These are phyloP conservation scores for Bradypodion pumilum DNA, from an alignment of 2,797 vertebrate genomes.

Conservation along the genomic window DNA sequence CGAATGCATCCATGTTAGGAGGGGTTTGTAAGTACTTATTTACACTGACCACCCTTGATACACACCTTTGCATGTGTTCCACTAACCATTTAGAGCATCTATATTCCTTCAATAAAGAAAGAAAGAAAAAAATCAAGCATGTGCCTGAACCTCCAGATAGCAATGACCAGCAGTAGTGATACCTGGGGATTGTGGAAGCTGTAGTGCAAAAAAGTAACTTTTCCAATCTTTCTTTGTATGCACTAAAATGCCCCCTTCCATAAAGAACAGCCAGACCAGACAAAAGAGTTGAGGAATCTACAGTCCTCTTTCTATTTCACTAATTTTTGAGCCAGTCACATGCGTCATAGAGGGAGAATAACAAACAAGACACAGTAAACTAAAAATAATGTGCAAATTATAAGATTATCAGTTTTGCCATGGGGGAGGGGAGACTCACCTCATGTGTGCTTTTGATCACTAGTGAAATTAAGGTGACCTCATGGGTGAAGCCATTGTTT, in stretches of 20 bases:
- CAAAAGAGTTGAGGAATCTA: background rate
- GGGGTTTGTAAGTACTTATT: background rate
- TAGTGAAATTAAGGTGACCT: slow-evolving; percentile 16
- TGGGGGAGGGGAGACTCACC: background rate
- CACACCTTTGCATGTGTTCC: background rate
- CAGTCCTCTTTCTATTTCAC: background rate
- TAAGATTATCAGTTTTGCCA: background rate
- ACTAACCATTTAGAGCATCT: too few relatives aligned
- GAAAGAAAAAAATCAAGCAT: too few relatives aligned
- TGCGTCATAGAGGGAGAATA: background rate
- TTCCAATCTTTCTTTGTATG: background rate
- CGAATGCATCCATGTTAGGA: background rate
- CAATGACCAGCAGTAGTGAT: too few relatives aligned
- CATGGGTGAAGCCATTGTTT: slow-evolving; percentile 13
- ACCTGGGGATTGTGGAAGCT: background rate
- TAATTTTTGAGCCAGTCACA: background rate
- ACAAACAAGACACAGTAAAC: background rate
- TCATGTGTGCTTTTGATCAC: slow-evolving; percentile 3
- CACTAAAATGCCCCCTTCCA: background rate
- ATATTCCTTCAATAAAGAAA: background rate
- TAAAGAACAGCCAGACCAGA: background rate
- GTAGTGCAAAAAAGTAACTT: background rate
- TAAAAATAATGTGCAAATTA: background rate
- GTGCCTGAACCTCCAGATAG: too few relatives aligned
- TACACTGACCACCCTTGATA: background rate